These are phyloP conservation scores for Podocnemis expansa DNA, from an alignment of 2,113 vertebrate species.

Conservation along the genomic window DNA sequence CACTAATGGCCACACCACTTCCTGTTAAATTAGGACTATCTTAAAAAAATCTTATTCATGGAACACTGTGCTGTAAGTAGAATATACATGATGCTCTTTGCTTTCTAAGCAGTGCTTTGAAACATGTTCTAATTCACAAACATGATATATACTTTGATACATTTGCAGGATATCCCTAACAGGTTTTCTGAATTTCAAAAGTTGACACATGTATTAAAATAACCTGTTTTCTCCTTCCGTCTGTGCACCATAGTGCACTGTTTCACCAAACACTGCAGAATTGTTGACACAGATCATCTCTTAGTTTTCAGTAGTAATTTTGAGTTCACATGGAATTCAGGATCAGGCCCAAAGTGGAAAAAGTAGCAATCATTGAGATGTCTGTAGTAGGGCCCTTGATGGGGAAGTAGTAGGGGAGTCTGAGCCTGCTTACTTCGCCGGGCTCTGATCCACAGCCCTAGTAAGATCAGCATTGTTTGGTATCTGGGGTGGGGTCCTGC, in stretches of 20 bases:
- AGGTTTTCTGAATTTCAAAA: not conserved
- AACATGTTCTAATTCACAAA: conserved; percentile 21
- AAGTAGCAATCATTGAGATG: not conserved
- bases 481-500: not conserved
- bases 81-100: conserved; percentile 28
- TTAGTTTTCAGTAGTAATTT: conserved; percentile 16
- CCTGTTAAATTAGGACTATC: conserved; percentile 14
- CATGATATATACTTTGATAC: not conserved
- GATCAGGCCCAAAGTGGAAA: not conserved
- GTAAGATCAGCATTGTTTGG: not conserved
- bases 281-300: not conserved
- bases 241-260: not conserved
- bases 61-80: conserved; percentile 17
- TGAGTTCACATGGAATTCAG: not conserved
- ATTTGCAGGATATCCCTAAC: not conserved
- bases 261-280: conserved; percentile 24
- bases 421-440: not conserved
- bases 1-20: conserved; percentile 59
- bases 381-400: not conserved
- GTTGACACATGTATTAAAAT: not conserved
- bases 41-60: conserved; percentile 51
- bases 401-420: not conserved
- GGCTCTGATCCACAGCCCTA: not conserved
- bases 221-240: not conserved
- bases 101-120: conserved; percentile 31